These are phyloP conservation scores for Drosophila nigricruria DNA, from an alignment of 2,888 invertebrate genomes.

Conservation along the genomic window DNA sequence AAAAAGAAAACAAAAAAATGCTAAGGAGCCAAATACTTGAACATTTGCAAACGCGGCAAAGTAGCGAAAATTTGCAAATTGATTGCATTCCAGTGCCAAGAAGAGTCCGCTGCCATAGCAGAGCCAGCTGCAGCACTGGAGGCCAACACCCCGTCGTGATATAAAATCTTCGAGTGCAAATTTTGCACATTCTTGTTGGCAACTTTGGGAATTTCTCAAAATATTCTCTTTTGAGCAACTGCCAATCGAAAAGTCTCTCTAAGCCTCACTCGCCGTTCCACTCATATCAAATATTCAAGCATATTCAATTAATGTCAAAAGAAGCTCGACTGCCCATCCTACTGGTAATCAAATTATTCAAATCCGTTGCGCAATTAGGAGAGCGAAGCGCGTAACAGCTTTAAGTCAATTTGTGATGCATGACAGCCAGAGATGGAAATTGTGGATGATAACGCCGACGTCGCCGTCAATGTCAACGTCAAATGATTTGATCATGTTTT, in stretches of 20 bases:
- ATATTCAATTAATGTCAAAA: conserved; percentile 52
- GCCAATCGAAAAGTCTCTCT: conserved; percentile 38
- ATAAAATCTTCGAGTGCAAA: conserved; percentile 74
- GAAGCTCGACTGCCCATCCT: neutral
- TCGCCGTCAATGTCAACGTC: conserved; percentile 1
- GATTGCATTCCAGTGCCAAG: conserved; percentile 83
- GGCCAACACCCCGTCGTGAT: conserved; percentile 47
- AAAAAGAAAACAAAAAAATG: conserved; percentile 44
- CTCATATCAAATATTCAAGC: conserved; percentile 32
- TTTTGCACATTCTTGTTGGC: conserved; percentile 68
- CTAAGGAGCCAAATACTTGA: conserved; percentile 79
- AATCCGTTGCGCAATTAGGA: conserved; percentile 54
- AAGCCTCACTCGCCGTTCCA: neutral
- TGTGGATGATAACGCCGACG: neutral
- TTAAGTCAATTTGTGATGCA: conserved; percentile 54
- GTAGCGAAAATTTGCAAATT: conserved; percentile 83
- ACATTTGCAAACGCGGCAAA: conserved; percentile 80
- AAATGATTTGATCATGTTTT: conserved; percentile 54
- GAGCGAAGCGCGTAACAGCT: conserved; percentile 21
- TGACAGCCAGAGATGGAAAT: neutral
- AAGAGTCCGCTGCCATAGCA: conserved; percentile 34
- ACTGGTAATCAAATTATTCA: conserved; percentile 60
- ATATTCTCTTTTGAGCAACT: conserved; percentile 34
- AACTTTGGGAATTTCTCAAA: conserved; percentile 58
- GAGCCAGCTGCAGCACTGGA: conserved; percentile 10